Conservation (phyloP, 2,113 vertebrate species). For the Rhinogobius similis region DNA sequence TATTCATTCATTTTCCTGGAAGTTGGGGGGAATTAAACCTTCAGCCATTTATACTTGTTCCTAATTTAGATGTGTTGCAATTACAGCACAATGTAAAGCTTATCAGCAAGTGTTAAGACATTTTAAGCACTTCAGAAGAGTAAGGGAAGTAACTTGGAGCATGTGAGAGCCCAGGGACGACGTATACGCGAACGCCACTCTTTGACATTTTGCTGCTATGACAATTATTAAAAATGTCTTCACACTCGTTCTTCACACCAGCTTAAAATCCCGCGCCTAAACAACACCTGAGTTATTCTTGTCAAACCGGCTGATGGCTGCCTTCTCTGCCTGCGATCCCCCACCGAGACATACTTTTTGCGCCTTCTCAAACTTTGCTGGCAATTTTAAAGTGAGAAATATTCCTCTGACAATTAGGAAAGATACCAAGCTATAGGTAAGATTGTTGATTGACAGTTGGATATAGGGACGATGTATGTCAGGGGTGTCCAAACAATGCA, state of each 20-base stretch:
- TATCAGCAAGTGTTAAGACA: constrained; percentile 24
- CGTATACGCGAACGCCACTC: constrained; percentile 38
- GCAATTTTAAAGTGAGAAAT: constrained; percentile 13
- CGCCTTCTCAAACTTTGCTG: constrained; percentile 12
- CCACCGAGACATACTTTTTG: constrained; percentile 25
- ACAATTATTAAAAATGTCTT: constrained; percentile 56
- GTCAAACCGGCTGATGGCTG: constrained; percentile 40
- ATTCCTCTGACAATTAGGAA: not conserved
- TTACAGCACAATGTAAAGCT: constrained; percentile 9
- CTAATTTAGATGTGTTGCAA: constrained; percentile 52
- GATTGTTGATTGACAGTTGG: not conserved
- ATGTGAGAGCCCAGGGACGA: constrained; percentile 11
- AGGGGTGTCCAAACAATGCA: too few species aligned
- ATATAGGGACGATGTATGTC: too few species aligned
- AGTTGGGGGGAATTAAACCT: constrained; percentile 60
- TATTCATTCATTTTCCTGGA: constrained; percentile 63
- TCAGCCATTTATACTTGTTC: constrained; percentile 49
- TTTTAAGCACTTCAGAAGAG: not conserved
- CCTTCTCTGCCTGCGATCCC: constrained; percentile 16
- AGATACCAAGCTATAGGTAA: not conserved
- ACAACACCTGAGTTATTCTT: constrained; percentile 52
- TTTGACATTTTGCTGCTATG: constrained; percentile 24
- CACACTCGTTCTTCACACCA: constrained; percentile 36
- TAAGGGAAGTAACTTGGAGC: not conserved
- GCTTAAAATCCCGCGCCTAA: constrained; percentile 52